These are phyloP conservation scores for Tuberolachnus salignus DNA, from an alignment of 2,888 invertebrate species.

Conservation along the genomic window DNA sequence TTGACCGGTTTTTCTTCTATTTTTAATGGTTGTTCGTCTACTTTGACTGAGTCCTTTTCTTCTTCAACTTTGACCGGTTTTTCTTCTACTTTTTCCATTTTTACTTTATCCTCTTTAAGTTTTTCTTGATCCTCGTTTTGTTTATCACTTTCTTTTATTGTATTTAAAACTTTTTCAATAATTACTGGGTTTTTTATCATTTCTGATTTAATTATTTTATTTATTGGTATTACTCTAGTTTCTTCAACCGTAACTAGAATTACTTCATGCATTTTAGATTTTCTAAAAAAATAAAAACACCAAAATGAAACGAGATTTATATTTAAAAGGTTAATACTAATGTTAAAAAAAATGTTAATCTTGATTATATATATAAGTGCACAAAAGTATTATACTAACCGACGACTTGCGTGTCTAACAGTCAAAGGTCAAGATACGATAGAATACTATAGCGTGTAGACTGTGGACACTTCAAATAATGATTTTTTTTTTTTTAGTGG, in stretches of 20 bases:
- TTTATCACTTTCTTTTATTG: not conserved
- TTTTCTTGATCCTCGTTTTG: not conserved
- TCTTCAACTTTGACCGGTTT: not conserved
- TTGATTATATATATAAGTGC: conserved; percentile 3
- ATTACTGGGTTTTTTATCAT: not conserved
- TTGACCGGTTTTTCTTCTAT: too few relatives aligned
- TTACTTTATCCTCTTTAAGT: not conserved
- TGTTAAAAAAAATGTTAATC: not conserved
- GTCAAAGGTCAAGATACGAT: conserved; percentile 22
- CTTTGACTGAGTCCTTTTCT: not conserved
- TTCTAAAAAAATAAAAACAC: conserved; percentile 28
- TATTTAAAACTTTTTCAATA: not conserved
- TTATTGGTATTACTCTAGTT: conserved; percentile 30
- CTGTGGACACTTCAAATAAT: conserved; percentile 30
- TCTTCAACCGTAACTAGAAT: conserved; percentile 21
- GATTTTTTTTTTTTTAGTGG: conserved; percentile 27
- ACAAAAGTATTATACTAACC: conserved; percentile 22
- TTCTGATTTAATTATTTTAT: conserved; percentile 1
- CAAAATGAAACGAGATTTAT: conserved; percentile 12
- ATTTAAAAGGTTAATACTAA: conserved; percentile 22
- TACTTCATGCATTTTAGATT: conserved; percentile 15
- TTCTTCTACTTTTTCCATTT: not conserved
- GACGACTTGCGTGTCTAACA: conserved; percentile 33
- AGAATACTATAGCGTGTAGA: not conserved
- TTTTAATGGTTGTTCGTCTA: not conserved